phyloP scores from a whole-genome alignment of 2,888 invertebrate genomes.

The Sussaba pulchella region DNA sequence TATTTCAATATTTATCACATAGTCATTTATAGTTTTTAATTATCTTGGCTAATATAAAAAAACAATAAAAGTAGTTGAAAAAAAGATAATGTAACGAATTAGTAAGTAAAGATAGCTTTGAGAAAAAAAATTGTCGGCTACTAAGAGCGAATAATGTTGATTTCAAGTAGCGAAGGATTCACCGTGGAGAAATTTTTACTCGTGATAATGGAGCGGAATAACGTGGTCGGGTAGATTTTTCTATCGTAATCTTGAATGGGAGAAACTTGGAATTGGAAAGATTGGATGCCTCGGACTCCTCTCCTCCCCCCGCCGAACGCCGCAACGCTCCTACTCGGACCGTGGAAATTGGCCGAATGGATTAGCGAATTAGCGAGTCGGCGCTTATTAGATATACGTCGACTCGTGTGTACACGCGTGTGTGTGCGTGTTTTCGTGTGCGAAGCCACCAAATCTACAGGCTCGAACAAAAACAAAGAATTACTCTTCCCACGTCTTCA shows the following conservation, averaged over 20 bases:
- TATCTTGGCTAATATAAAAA: no score
- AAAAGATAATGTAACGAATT: no score
- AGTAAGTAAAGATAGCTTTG: no score
- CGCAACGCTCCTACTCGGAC: constrained; percentile 29
- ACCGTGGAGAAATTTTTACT: background rate
- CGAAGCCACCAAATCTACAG: no score
- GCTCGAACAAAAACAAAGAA: constrained; percentile 28
- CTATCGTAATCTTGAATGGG: constrained; percentile 37
- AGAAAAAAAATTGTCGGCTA: background rate
- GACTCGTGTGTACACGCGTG: background rate
- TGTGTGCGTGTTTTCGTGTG: no score
- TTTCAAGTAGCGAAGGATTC: background rate
- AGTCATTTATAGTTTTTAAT: no score
- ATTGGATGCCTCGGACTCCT: constrained; percentile 42
- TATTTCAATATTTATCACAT: no score
- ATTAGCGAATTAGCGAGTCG: constrained; percentile 62
- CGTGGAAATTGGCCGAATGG: constrained; percentile 61
- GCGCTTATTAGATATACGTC: constrained; percentile 21
- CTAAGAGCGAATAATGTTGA: background rate
- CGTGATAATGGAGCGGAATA: background rate
- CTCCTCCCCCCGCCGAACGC: constrained; percentile 5
- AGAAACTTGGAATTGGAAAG: constrained; percentile 56
- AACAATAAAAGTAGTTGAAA: background rate
- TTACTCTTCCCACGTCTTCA: background rate
- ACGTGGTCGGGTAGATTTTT: background rate